These are phyloP conservation scores for Trissolcus basalis DNA, from an alignment of 1,140 invertebrate species.

Conservation along the genomic window DNA sequence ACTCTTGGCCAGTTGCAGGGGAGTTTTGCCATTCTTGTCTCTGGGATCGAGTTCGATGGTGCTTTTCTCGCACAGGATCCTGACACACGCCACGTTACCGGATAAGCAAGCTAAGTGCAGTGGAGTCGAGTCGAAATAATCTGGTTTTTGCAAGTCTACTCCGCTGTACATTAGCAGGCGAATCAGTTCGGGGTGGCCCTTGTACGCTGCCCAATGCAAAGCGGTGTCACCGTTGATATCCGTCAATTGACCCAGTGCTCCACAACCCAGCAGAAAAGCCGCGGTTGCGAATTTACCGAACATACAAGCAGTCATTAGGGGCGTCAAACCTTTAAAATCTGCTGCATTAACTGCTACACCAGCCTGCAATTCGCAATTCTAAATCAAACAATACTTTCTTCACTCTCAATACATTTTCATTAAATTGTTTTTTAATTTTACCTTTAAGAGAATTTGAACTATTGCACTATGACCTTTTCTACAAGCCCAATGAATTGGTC, in stretches of 20 bases:
- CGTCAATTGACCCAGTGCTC: slow-evolving; percentile 87
- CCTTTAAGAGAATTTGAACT: slow-evolving; percentile 87
- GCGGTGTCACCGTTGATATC: slow-evolving; percentile 95
- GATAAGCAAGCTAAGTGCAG: slow-evolving; percentile 94
- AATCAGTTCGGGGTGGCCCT: slow-evolving; percentile 92
- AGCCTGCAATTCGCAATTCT: slow-evolving; percentile 72
- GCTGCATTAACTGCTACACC: slow-evolving; percentile 92
- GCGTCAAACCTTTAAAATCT: slow-evolving; percentile 93
- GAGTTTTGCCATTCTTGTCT: slow-evolving; percentile 94
- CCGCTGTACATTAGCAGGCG: slow-evolving; percentile 93
- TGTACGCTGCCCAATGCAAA: slow-evolving; percentile 94
- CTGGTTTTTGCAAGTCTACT: slow-evolving; percentile 89
- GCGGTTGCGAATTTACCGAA: slow-evolving; percentile 93
- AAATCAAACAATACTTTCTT: background rate
- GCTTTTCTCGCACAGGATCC: slow-evolving; percentile 91
- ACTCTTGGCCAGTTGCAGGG: slow-evolving; percentile 89
- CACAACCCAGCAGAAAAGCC: slow-evolving; percentile 91
- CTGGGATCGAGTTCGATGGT: slow-evolving; percentile 89
- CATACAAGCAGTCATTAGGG: slow-evolving; percentile 94
- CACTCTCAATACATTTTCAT: too few relatives aligned
- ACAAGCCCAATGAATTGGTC: slow-evolving; percentile 95
- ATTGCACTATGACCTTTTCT: slow-evolving; percentile 89
- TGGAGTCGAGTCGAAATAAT: slow-evolving; percentile 94
- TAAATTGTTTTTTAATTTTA: too few relatives aligned
- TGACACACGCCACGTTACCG: slow-evolving; percentile 87